phyloP scores from a whole-genome alignment of 2,888 invertebrate genomes.

The Drosophila koepferae region DNA sequence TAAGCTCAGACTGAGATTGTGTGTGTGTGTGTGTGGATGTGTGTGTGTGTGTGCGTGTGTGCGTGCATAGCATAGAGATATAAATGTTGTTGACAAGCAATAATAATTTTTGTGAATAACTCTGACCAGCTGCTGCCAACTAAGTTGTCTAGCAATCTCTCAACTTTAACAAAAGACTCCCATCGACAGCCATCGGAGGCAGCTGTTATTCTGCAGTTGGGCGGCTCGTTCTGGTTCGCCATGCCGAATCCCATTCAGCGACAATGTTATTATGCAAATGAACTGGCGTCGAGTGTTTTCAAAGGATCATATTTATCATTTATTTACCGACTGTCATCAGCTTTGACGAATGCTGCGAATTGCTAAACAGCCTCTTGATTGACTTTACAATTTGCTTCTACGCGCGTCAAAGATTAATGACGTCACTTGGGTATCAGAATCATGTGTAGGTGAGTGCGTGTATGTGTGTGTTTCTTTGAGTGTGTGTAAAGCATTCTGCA shows the following conservation, averaged over 20 bases:
- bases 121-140: conserved; percentile 32
- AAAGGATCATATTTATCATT: conserved; percentile 78
- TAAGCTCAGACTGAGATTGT: neutral
- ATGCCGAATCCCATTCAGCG: conserved; percentile 18
- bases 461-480: neutral
- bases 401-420: conserved; percentile 45
- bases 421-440: conserved; percentile 39
- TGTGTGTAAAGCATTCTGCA: conserved; percentile 3
- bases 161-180: conserved; percentile 28
- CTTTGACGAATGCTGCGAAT: conserved; percentile 44
- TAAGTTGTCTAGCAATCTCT: conserved; percentile 2
- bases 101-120: conserved; percentile 26
- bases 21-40: neutral
- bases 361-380: conserved; percentile 39
- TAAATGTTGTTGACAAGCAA: conserved; percentile 31
- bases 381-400: conserved; percentile 46
- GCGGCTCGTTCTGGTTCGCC: neutral
- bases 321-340: conserved; percentile 77
- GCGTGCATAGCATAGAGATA: neutral
- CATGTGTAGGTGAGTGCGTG: neutral
- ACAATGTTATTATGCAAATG: conserved; percentile 74
- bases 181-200: neutral
- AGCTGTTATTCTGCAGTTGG: conserved; percentile 18
- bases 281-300: conserved; percentile 64
- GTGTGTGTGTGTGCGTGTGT: neutral